phyloP scores from a whole-genome alignment of 2,888 invertebrate species.

The Ormyrus thymus region DNA sequence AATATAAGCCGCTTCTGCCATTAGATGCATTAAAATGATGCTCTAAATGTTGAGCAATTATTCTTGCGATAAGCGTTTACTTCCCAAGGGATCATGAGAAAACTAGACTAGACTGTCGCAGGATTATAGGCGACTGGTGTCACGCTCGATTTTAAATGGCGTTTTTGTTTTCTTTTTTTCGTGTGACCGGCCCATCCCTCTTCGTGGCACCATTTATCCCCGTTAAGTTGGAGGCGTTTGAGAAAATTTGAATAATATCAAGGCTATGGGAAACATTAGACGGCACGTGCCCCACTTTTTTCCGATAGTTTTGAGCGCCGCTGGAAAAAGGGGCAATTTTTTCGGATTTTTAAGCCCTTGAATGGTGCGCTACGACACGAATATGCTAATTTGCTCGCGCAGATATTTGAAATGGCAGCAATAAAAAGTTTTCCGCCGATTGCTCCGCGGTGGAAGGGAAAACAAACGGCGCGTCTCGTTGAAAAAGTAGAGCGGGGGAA shows the following conservation, averaged over 20 bases:
- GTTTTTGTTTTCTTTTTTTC: slow-evolving; percentile 19
- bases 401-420: too few species aligned
- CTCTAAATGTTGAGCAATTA: too few species aligned
- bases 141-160: slow-evolving; percentile 1
- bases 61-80: too few species aligned
- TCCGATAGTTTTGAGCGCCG: slow-evolving; percentile 32
- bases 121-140: slow-evolving; percentile 7
- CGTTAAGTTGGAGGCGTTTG: slow-evolving; percentile 25
- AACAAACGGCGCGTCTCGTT: too few species aligned
- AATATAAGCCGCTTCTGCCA: too few species aligned
- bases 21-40: too few species aligned
- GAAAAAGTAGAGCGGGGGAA: too few species aligned
- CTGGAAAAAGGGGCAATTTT: slow-evolving; percentile 25
- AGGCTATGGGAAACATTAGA: slow-evolving; percentile 39
- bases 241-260: slow-evolving; percentile 51
- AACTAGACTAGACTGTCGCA: neutral
- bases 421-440: too few species aligned
- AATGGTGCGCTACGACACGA: neutral
- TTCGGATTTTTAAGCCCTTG: slow-evolving; percentile 20
- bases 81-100: too few species aligned
- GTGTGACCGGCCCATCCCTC: neutral
- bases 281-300: slow-evolving; percentile 44
- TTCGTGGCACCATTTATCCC: slow-evolving; percentile 17
- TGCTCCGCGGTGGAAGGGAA: too few species aligned
- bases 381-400: slow-evolving; percentile 15